Evolutionary conservation across 2,113 vertebrate species (phyloP).

Genomic region (Clarias batrachus): DNA sequence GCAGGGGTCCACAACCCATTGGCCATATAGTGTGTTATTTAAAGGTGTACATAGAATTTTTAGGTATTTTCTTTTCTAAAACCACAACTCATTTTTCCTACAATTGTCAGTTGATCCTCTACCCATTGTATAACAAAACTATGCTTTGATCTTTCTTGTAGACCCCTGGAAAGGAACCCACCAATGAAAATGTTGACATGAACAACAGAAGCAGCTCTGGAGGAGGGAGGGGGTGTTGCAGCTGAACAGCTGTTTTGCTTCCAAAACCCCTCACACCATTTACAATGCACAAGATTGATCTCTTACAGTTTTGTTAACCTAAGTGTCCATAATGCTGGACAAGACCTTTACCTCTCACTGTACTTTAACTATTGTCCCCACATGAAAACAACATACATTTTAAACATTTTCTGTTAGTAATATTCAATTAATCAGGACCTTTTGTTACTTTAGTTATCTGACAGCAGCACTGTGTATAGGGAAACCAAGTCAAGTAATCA

Average conservation of each 20-base stretch:
- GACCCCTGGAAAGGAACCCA: conserved; percentile 99
- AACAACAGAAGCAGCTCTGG: conserved; percentile 89
- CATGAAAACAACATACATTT: not conserved
- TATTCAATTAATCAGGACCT: not conserved
- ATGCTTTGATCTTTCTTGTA: conserved; percentile 58
- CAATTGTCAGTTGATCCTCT: no score
- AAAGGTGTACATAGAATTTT: not conserved
- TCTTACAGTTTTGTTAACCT: conserved; percentile 11
- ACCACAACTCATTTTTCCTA: no score
- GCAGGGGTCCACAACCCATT: not conserved
- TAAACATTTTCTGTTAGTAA: not conserved
- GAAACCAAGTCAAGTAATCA: not conserved
- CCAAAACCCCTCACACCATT: conserved; percentile 29
- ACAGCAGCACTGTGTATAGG: conserved; percentile 28
- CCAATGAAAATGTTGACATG: conserved; percentile 99
- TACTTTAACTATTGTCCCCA: conserved; percentile 8
- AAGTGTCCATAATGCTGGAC: conserved; percentile 34
- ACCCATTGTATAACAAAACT: not conserved
- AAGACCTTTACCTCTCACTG: conserved; percentile 28
- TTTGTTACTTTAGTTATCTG: conserved; percentile 22
- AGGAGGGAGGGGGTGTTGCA: conserved; percentile 96
- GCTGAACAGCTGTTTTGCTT: conserved; percentile 73
- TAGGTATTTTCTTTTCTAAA: no score
- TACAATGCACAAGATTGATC: conserved; percentile 24
- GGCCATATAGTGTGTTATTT: not conserved